Evolutionary conservation across 2,113 vertebrate genomes (phyloP).

Genomic region (Gymnogyps californianus): DNA sequence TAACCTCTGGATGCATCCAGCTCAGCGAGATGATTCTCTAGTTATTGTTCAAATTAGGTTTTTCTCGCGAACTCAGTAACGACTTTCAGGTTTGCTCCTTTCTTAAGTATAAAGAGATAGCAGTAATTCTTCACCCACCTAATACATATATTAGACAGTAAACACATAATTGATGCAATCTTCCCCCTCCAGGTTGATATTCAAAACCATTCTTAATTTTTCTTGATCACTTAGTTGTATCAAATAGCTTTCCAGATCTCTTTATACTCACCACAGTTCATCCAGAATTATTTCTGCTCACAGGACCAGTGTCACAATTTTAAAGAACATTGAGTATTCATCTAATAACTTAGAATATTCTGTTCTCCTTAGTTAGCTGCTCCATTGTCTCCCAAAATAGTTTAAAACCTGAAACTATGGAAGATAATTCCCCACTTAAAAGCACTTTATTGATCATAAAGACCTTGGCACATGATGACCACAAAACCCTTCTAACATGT

Average conservation of each 20-base stretch:
- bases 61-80: not conserved
- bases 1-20: not conserved
- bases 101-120: not conserved
- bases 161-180: not conserved
- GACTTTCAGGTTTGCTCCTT: not conserved
- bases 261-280: not conserved
- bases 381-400: not conserved
- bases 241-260: not conserved
- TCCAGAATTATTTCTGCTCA: not conserved
- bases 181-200: not conserved
- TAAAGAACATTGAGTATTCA: not conserved
- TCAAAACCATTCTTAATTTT: not conserved
- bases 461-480: not conserved
- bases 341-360: not conserved
- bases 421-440: not conserved
- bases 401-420: not conserved
- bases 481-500: not conserved
- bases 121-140: not conserved
- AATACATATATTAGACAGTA: not conserved
- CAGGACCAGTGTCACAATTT: not conserved
- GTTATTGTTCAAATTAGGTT: not conserved
- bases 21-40: not conserved
- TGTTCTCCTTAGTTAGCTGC: not conserved
- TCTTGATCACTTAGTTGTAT: not conserved
- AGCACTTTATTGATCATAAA: not conserved